Conservation (phyloP, 2,888 invertebrate genomes). For the Trichopoda pennipes region DNA sequence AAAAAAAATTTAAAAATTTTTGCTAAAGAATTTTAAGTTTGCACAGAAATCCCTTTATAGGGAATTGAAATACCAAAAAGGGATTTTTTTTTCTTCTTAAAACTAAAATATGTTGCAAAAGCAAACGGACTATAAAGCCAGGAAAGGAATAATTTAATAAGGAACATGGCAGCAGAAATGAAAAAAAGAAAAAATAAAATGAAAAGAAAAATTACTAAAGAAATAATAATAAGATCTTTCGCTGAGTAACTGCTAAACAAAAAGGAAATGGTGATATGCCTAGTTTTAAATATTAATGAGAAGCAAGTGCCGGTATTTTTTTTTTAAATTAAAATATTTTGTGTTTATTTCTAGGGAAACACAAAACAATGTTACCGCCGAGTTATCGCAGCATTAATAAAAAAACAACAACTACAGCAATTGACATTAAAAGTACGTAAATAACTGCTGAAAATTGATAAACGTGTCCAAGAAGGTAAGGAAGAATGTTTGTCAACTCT, state of each 20-base stretch:
- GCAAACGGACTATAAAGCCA: conserved; percentile 42
- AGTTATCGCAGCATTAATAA: conserved; percentile 2
- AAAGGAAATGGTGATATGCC: conserved; percentile 28
- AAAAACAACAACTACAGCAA: conserved; percentile 34
- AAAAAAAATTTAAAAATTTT: conserved; percentile 10
- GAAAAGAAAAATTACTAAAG: conserved; percentile 11
- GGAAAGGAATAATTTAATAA: conserved; percentile 31
- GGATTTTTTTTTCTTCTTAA: background rate
- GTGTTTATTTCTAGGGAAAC: conserved; percentile 31
- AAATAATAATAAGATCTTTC: background rate
- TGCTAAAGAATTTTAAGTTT: conserved; percentile 32
- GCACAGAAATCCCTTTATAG: conserved; percentile 55
- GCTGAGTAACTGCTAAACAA: background rate
- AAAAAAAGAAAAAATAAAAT: background rate
- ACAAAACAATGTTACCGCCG: background rate
- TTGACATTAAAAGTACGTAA: conserved; percentile 53
- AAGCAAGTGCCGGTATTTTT: conserved; percentile 55
- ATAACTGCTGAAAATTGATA: conserved; percentile 7
- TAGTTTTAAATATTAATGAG: conserved; percentile 47
- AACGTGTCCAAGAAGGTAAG: background rate
- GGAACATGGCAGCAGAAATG: background rate
- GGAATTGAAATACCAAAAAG: conserved; percentile 45
- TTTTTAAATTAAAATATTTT: conserved; percentile 42
- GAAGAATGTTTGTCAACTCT: background rate
- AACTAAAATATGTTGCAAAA: conserved; percentile 24